phyloP scores from a whole-genome alignment of 2,888 invertebrate species.

The Sesia apiformis region DNA sequence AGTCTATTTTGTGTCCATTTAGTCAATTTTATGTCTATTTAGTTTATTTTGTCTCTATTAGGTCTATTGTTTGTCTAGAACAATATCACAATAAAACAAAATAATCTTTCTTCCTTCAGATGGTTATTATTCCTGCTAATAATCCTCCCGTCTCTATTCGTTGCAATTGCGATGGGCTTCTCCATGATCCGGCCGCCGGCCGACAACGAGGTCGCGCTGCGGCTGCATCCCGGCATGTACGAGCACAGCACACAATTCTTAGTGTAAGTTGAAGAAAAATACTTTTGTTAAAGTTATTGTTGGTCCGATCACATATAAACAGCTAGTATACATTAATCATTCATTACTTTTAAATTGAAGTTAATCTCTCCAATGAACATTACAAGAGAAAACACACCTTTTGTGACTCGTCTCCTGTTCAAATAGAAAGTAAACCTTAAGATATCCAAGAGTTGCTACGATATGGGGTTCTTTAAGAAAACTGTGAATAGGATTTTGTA shows the following conservation, averaged over 20 bases:
- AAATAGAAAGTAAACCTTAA: too few species aligned
- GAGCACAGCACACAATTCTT: constrained; percentile 40
- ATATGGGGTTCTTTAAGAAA: too few species aligned
- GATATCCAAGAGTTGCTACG: too few species aligned
- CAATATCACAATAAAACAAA: not conserved
- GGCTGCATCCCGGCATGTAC: constrained; percentile 68
- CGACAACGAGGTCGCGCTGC: constrained; percentile 72
- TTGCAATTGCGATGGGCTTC: constrained; percentile 80
- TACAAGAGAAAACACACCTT: too few species aligned
- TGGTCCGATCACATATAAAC: not conserved
- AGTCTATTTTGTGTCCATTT: too few species aligned
- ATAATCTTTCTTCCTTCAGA: constrained; percentile 17
- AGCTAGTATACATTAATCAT: not conserved
- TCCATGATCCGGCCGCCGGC: constrained; percentile 78
- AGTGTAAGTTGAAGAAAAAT: constrained; percentile 31
- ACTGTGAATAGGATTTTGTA: too few species aligned
- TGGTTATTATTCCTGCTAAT: constrained; percentile 75
- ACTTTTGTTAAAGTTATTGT: not conserved
- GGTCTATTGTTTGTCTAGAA: too few species aligned
- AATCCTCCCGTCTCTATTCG: constrained; percentile 76
- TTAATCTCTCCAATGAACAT: too few species aligned
- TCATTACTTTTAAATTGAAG: too few species aligned
- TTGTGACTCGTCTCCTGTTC: too few species aligned
- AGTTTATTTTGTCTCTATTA: not conserved
- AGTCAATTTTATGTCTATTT: not conserved